A percentile compares a stretch with the other conserved stretches of the same genome.
Conservation (phyloP, 2,113 vertebrate genomes). For the Ciconia maguari region DNA sequence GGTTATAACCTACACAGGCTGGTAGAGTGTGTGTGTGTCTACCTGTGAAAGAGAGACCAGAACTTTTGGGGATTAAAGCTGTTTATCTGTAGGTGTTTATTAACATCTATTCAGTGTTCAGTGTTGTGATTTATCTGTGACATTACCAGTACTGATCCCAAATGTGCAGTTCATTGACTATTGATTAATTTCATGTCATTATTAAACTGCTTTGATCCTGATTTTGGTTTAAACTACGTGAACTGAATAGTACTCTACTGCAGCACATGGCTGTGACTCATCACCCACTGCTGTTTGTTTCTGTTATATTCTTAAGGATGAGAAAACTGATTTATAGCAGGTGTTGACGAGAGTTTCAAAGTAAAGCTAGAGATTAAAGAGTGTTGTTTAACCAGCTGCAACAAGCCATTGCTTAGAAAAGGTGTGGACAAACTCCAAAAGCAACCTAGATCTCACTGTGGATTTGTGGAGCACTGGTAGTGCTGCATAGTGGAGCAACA, state of each 20-base stretch:
- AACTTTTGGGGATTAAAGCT: background rate
- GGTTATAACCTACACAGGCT: rapidly evolving
- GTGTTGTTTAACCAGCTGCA: slow-evolving; percentile 23
- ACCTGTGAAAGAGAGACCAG: background rate
- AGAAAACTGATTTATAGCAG: slow-evolving; percentile 11
- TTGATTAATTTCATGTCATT: background rate
- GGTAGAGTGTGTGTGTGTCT: background rate
- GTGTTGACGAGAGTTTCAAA: background rate
- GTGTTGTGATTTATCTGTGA: background rate
- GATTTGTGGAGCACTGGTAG: background rate
- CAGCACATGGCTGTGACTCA: background rate
- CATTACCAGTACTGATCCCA: background rate
- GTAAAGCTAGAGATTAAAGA: slow-evolving; percentile 30
- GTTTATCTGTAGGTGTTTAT: background rate
- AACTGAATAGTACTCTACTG: background rate
- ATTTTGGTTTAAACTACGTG: background rate
- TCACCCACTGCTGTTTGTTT: background rate
- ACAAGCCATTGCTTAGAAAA: background rate
- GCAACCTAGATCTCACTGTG: background rate
- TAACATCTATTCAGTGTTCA: background rate
- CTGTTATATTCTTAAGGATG: background rate
- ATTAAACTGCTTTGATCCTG: background rate
- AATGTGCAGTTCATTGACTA: background rate
- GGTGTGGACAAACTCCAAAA: slow-evolving; percentile 32
- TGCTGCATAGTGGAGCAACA: rapidly evolving